These are phyloP conservation scores for Eulemur mongoz DNA, from an alignment of 2,797 vertebrate species.

Conservation along the genomic window DNA sequence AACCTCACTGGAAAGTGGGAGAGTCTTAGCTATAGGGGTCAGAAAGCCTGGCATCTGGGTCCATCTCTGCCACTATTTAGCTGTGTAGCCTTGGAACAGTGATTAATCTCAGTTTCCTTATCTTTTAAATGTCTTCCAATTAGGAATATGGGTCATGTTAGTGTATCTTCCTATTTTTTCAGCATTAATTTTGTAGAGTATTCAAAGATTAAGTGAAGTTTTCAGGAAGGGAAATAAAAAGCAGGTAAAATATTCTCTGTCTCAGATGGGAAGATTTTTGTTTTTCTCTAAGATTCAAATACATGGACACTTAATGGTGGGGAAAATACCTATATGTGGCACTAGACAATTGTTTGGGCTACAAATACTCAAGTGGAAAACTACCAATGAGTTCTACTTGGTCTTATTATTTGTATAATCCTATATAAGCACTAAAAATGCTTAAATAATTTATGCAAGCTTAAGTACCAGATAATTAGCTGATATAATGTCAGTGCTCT, in stretches of 20 bases:
- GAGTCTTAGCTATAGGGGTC: neutral
- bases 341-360: neutral
- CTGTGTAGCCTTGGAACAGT: neutral
- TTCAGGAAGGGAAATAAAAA: neutral
- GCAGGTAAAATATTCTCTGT: neutral
- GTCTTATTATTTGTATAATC: constrained; percentile 61
- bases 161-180: neutral
- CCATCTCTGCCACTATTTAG: neutral
- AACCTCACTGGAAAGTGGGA: neutral
- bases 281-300: constrained; percentile 30
- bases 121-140: neutral
- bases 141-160: neutral
- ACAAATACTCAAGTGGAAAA: neutral
- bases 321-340: neutral
- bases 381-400: neutral
- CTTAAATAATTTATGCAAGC: constrained; percentile 58
- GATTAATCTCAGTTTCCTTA: neutral
- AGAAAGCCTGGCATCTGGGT: neutral
- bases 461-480: constrained; percentile 57
- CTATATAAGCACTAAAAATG: constrained; percentile 53
- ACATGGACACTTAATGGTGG: neutral
- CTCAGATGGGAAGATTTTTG: neutral
- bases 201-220: neutral
- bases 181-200: neutral
- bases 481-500: constrained; percentile 35